Evolutionary conservation across 2,888 invertebrate genomes (phyloP).

Genomic region (Polymixis flavicincta): DNA sequence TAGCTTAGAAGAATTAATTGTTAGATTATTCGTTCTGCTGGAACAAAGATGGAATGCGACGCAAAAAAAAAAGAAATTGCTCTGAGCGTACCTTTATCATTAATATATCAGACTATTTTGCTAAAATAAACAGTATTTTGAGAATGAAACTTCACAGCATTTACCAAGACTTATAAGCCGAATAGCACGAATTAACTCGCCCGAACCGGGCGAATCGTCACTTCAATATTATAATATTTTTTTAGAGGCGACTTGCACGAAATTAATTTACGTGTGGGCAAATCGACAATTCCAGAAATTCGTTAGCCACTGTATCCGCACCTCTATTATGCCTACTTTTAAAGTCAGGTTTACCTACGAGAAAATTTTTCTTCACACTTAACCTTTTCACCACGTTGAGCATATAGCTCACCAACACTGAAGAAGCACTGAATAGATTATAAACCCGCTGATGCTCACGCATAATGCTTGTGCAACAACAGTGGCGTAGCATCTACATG

Average conservation of each 20-base stretch:
- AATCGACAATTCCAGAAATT: no score
- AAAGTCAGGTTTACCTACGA: not conserved
- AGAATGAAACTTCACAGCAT: not conserved
- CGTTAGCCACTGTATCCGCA: no score
- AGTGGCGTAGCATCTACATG: constrained; percentile 97
- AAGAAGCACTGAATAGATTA: constrained; percentile 17
- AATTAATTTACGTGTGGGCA: no score
- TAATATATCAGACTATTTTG: no score
- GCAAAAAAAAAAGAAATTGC: not conserved
- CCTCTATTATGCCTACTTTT: not conserved
- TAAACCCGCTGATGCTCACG: constrained; percentile 7
- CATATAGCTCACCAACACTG: not conserved
- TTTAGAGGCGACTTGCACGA: no score
- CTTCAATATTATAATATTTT: no score
- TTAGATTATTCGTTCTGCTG: not conserved
- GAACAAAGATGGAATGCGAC: not conserved
- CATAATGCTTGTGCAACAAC: constrained; percentile 14
- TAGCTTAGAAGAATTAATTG: not conserved
- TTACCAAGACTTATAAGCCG: not conserved
- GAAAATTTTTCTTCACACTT: not conserved
- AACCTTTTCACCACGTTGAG: not conserved
- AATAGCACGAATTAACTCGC: no score
- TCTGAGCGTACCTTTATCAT: no score
- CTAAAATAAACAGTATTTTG: no score
- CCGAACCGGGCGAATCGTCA: no score